Evolutionary conservation across 2,888 invertebrate species (phyloP).

Genomic region (Prosapia bicincta): DNA sequence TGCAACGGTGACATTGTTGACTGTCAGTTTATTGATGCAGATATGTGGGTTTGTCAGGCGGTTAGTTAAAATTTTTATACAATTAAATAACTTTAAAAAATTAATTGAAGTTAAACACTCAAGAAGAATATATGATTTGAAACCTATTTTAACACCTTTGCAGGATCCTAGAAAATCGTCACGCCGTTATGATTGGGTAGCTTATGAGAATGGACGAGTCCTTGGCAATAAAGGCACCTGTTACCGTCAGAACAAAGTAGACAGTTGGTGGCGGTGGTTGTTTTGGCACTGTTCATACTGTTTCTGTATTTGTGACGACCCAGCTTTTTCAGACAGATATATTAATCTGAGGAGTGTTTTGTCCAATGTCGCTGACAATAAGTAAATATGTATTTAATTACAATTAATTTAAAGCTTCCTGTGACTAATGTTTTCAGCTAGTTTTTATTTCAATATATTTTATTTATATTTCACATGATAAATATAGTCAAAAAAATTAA

Average conservation of each 20-base stretch:
- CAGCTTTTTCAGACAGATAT: constrained; percentile 70
- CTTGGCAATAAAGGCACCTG: constrained; percentile 62
- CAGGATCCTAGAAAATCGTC: constrained; percentile 37
- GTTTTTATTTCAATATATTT: too few species aligned
- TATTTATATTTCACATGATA: too few species aligned
- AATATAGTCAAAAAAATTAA: too few species aligned
- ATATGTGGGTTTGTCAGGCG: constrained; percentile 81
- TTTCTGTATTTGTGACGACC: constrained; percentile 81
- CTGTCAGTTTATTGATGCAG: constrained; percentile 78
- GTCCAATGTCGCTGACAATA: constrained; percentile 43
- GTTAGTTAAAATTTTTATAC: constrained; percentile 55
- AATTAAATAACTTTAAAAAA: too few species aligned
- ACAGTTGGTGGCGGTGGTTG: constrained; percentile 79
- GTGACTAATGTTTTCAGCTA: too few species aligned
- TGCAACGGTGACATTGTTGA: constrained; percentile 71
- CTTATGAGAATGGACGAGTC: constrained; percentile 72
- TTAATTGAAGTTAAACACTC: too few species aligned
- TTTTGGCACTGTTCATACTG: constrained; percentile 88
- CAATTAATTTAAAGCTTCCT: too few species aligned
- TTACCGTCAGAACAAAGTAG: constrained; percentile 53
- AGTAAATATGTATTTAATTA: constrained; percentile 38
- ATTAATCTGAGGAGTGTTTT: constrained; percentile 66
- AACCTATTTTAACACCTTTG: constrained; percentile 23
- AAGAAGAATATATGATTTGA: too few species aligned
- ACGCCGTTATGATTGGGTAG: constrained; percentile 76